Evolutionary conservation across 2,113 vertebrate species (phyloP).

Genomic region (Condylura cristata): DNA sequence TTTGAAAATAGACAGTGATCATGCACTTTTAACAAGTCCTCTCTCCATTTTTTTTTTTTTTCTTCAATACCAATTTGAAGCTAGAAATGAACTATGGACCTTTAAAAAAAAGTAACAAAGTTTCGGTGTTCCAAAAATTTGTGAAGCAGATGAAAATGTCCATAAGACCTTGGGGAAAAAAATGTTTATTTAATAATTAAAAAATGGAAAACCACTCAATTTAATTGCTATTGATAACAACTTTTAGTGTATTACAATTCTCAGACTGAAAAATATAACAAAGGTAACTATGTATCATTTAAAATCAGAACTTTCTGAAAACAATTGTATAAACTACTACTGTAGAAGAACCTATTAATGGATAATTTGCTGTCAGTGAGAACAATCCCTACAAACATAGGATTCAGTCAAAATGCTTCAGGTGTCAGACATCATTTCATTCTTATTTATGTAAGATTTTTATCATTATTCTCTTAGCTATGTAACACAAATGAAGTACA

Average conservation of each 20-base stretch:
- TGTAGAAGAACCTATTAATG: not conserved
- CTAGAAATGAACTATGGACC: not conserved
- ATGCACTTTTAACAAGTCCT: not conserved
- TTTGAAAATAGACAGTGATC: not conserved
- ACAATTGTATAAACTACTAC: not conserved
- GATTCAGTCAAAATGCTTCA: not conserved
- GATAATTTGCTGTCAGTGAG: not conserved
- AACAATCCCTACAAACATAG: too few species aligned
- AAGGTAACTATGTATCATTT: not conserved
- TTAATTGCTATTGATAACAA: not conserved
- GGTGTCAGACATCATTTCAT: not conserved
- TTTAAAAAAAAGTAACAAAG: not conserved
- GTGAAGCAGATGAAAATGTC: not conserved
- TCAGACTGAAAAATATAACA: not conserved
- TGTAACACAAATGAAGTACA: not conserved
- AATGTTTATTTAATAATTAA: not conserved
- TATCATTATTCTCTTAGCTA: not conserved
- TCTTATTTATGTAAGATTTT: not conserved
- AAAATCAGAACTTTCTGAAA: not conserved
- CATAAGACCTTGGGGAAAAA: too few species aligned
- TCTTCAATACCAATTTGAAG: not conserved
- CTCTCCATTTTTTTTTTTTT: not conserved
- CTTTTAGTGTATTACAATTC: not conserved
- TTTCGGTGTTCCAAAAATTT: not conserved
- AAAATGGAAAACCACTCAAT: not conserved